Conservation (phyloP, 2,888 invertebrate genomes). For the Dastarcus helophoroides region DNA sequence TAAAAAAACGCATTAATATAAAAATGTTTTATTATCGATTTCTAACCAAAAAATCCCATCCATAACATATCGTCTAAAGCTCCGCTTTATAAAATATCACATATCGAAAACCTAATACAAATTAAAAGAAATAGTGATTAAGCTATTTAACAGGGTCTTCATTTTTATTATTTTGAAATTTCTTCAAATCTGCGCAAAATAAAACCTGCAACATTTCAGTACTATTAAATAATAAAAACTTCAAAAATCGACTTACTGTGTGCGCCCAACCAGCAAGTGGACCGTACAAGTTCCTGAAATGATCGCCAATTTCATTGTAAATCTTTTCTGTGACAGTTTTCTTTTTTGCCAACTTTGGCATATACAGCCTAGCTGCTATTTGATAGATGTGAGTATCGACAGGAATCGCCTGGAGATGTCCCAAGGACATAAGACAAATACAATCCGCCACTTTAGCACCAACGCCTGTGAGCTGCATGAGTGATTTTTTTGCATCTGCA, state of each 20-base stretch:
- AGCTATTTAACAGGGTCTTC: constrained; percentile 4
- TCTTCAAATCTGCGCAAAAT: constrained; percentile 70
- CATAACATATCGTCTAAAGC: too few species aligned
- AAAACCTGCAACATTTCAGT: constrained; percentile 48
- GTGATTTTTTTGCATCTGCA: constrained; percentile 55
- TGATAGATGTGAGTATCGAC: constrained; percentile 95
- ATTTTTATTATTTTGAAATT: constrained; percentile 42
- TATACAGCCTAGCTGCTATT: constrained; percentile 70
- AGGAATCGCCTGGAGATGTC: constrained; percentile 79
- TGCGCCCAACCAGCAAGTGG: constrained; percentile 91
- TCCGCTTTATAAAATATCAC: too few species aligned
- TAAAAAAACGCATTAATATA: too few species aligned
- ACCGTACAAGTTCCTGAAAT: constrained; percentile 73
- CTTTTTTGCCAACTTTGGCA: constrained; percentile 60
- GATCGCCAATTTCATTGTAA: constrained; percentile 75
- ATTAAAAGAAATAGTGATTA: constrained; percentile 1
- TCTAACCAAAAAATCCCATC: too few species aligned
- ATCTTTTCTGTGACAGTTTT: constrained; percentile 73
- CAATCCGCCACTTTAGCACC: constrained; percentile 98
- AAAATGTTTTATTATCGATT: too few species aligned
- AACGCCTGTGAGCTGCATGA: constrained; percentile 76
- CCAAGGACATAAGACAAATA: constrained; percentile 91
- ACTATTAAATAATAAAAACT: neutral
- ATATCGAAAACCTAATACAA: too few species aligned
- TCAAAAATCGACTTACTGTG: constrained; percentile 50